Percentiles rank a stretch among this genome's conserved stretches.
These are phyloP conservation scores for Enteromius treurensis DNA, from an alignment of 2,797 vertebrate genomes.

Conservation along the genomic window DNA sequence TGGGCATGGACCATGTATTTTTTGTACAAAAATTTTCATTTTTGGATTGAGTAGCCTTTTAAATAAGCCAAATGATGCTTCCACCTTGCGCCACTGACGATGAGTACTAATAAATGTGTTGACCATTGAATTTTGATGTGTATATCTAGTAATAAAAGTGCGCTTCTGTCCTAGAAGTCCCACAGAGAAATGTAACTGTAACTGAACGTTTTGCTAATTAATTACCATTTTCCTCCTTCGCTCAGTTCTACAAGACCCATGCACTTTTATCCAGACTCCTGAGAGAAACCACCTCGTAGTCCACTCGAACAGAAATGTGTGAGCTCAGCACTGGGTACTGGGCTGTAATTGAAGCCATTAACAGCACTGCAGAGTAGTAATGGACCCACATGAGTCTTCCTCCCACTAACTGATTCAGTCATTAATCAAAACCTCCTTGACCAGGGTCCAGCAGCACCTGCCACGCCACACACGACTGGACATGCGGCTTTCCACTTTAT, in stretches of 20 bases:
- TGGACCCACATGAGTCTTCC: constrained; percentile 82
- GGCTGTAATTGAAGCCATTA: constrained; percentile 85
- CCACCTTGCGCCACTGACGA: no score
- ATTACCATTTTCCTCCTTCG: not conserved
- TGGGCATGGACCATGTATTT: no score
- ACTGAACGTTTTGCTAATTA: not conserved
- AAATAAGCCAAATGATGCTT: not conserved
- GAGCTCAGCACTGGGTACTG: constrained; percentile 81
- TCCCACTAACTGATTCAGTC: constrained; percentile 82
- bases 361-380: constrained; percentile 84
- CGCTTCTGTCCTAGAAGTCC: not conserved
- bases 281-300: constrained; percentile 29
- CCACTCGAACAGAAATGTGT: constrained; percentile 69
- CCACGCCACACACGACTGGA: not conserved
- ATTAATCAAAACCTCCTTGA: constrained; percentile 78
- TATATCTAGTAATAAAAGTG: not conserved
- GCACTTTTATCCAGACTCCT: constrained; percentile 68
- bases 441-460: constrained; percentile 23
- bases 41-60: no score
- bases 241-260: not conserved
- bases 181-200: not conserved
- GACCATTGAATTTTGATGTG: not conserved
- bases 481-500: not conserved
- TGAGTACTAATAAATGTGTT: not conserved
- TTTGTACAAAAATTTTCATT: no score